Conservation (phyloP, 2,113 vertebrate species). For the Pituophis catenifer region DNA sequence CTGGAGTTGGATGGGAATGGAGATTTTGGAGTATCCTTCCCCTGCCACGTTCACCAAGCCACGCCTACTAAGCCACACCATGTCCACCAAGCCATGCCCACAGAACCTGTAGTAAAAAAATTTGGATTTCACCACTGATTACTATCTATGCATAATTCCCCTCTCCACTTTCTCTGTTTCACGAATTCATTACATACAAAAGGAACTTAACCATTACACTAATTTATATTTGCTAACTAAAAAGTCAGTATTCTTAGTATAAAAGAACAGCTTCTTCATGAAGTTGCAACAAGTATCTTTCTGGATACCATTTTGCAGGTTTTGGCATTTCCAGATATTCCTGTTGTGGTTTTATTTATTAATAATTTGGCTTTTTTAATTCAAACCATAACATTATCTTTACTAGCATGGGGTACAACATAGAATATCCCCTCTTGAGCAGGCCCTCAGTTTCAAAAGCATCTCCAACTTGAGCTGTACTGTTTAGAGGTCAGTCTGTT, state of each 20-base stretch:
- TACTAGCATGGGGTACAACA: constrained; percentile 5
- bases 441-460: neutral
- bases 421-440: constrained; percentile 10
- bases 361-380: constrained; percentile 34
- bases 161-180: too few relatives aligned
- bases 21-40: too few relatives aligned
- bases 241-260: neutral
- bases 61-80: too few relatives aligned
- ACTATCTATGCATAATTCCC: too few relatives aligned
- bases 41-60: too few relatives aligned
- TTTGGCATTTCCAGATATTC: constrained; percentile 10
- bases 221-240: neutral
- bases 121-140: too few relatives aligned
- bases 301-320: constrained; percentile 24
- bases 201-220: neutral
- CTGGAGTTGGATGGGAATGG: too few relatives aligned
- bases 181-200: neutral
- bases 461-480: neutral
- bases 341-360: constrained; percentile 25
- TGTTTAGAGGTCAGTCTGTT: neutral
- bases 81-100: too few relatives aligned
- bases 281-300: neutral
- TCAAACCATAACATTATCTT: constrained; percentile 17
- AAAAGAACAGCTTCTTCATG: neutral
- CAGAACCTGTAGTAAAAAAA: too few relatives aligned